Percentiles rank a stretch among this genome's conserved stretches.
Conservation (phyloP, 2,113 vertebrate species). For the Chrysochloris asiatica region DNA sequence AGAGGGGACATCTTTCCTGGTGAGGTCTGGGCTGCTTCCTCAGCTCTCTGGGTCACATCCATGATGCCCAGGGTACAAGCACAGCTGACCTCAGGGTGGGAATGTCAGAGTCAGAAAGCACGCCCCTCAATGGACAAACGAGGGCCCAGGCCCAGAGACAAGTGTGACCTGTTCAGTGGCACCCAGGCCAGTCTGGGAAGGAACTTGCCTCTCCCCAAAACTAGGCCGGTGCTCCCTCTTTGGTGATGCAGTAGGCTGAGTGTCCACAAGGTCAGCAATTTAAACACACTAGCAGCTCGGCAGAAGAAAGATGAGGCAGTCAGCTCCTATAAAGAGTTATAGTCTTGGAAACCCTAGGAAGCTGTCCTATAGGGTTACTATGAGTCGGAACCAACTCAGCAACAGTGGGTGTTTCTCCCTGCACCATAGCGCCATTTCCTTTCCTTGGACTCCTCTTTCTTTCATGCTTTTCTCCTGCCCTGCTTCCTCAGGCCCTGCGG, state of each 20-base stretch:
- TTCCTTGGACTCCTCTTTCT: background rate
- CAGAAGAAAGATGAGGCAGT: too few species aligned
- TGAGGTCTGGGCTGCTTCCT: background rate
- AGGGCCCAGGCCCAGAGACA: background rate
- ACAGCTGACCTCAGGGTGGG: background rate
- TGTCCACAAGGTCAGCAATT: too few species aligned
- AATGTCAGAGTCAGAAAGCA: background rate
- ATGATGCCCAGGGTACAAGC: background rate
- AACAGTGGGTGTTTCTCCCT: too few species aligned
- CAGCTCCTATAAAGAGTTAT: too few species aligned
- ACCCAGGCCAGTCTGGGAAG: background rate
- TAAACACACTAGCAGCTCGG: too few species aligned
- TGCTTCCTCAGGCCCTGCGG: background rate
- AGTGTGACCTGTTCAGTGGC: background rate
- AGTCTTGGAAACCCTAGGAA: too few species aligned
- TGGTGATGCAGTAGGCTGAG: too few species aligned
- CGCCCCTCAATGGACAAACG: background rate
- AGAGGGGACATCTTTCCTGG: background rate
- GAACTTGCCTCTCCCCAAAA: background rate
- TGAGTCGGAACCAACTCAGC: too few species aligned
- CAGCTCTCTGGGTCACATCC: background rate
- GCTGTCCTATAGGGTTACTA: too few species aligned
- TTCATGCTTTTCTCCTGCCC: background rate
- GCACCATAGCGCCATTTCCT: background rate
- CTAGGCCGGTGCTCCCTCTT: background rate